A percentile compares a stretch with the other conserved stretches of the same genome.
Conservation (phyloP, 2,113 vertebrate species). For the Istiophorus platypterus region DNA sequence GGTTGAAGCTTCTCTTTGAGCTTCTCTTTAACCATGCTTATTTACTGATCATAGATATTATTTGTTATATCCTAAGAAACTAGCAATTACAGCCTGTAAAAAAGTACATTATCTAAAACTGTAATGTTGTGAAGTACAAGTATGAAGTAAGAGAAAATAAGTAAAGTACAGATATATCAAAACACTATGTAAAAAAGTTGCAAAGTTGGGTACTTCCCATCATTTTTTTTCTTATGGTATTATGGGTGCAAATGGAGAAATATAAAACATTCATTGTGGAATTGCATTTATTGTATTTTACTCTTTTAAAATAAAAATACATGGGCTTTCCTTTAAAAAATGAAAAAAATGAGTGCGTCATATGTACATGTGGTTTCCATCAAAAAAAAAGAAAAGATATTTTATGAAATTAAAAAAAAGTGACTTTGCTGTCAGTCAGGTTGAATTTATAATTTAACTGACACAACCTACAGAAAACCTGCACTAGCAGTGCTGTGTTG, state of each 20-base stretch:
- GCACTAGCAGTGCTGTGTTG: conserved; percentile 43
- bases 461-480: conserved; percentile 48
- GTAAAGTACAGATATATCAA: too few species aligned
- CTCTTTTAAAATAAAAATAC: neutral
- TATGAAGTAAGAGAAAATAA: too few species aligned
- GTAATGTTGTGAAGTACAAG: neutral
- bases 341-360: neutral
- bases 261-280: neutral
- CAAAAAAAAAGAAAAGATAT: too few species aligned
- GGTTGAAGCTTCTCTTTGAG: neutral
- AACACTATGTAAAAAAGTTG: too few species aligned
- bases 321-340: neutral
- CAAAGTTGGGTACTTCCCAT: neutral
- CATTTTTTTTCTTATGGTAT: neutral
- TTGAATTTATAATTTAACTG: conserved; percentile 49
- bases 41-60: neutral
- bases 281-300: neutral
- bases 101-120: too few species aligned
- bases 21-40: neutral
- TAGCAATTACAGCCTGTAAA: neutral
- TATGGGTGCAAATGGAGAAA: neutral
- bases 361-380: conserved; percentile 28
- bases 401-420: neutral
- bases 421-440: conserved; percentile 43
- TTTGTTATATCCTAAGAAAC: neutral